Evolutionary conservation across 2,888 invertebrate genomes (phyloP).

Genomic region (Ochlodes sylvanus): DNA sequence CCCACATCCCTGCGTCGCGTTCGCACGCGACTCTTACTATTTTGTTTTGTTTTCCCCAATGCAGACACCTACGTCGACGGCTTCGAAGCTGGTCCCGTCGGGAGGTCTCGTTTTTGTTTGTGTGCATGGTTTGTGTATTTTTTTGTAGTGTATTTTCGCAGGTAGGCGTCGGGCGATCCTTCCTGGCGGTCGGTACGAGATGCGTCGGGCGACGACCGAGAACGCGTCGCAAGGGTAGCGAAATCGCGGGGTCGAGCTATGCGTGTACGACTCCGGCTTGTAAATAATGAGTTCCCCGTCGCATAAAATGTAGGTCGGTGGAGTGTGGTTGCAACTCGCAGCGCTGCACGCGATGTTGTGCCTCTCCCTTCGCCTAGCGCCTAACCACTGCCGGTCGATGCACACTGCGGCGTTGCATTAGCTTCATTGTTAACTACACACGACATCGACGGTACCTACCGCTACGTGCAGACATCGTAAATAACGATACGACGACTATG

Average conservation of each 20-base stretch:
- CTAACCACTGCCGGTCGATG: conserved; percentile 43
- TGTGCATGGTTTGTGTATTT: conserved; percentile 69
- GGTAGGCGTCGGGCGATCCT: conserved; percentile 66
- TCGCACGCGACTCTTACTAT: conserved; percentile 81
- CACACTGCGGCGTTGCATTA: conserved; percentile 58
- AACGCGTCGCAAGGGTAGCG: conserved; percentile 51
- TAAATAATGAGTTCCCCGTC: conserved; percentile 73
- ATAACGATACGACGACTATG: conserved; percentile 22
- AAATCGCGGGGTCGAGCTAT: conserved; percentile 60
- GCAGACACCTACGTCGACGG: conserved; percentile 79
- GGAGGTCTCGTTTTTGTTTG: conserved; percentile 76
- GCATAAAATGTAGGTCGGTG: conserved; percentile 84
- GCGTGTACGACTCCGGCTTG: conserved; percentile 66
- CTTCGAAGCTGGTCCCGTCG: conserved; percentile 70
- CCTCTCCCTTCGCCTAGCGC: conserved; percentile 58
- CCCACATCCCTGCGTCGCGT: conserved; percentile 77
- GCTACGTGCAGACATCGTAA: conserved; percentile 24
- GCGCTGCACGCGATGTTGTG: conserved; percentile 70
- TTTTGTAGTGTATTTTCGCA: conserved; percentile 78
- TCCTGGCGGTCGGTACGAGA: conserved; percentile 49
- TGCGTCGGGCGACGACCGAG: conserved; percentile 39
- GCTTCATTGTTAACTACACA: conserved; percentile 53
- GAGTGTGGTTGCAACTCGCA: conserved; percentile 67
- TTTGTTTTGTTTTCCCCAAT: conserved; percentile 84
- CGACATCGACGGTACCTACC: conserved; percentile 38